Evolutionary conservation across 2,888 invertebrate genomes (phyloP), one percentile per base, ranked within the genome.

Genomic region (Cephus sareptanus): DNA sequence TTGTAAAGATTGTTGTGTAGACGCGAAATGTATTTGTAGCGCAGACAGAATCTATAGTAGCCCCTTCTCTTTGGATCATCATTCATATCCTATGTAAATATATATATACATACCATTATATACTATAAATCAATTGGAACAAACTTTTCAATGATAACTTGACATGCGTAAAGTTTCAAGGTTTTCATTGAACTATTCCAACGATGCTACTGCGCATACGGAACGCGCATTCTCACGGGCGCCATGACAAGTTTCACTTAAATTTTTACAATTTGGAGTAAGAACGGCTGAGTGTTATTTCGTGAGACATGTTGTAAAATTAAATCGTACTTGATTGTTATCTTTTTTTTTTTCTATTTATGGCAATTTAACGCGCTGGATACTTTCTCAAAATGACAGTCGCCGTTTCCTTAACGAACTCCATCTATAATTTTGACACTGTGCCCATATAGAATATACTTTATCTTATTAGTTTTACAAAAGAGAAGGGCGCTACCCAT

Each of bases 1-100:
- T 33, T 77, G 70, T 73, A 81, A 77, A 73, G 35, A 78, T 82
- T 76, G 76, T 76, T 80, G 78, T 80, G 35, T 80, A 80, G 77
- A 81, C 76, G 75, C 69, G 77, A 79, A 80, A 78, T 34, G 40
- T 75, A 69, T 77, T 35, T 76, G 69, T 33, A 35, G 31, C 71
- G 56, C 71, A 71, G 71, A 30, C 75, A 77, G 77, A 79, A 77
- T 74, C 13, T 69, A 23, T 74, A 75, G 79, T 79, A 79, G 75
- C 75, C 77, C 78, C 75, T 79, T 79, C 81, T 73, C 74, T 78
- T 33, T 33, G n/a, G 56, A 74, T 78, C 68, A 69, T 70, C 40
- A 6, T 40, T 40, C 40, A 23, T 23, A 23, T 56, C 56, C 79
- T 76, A 79, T 40, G 70, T 81, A 75, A 23, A 56, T 82, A 77